Percentiles rank a stretch among this genome's conserved stretches.
Conservation (phyloP, 2,888 invertebrate genomes). For the Heteropelma amictum region DNA sequence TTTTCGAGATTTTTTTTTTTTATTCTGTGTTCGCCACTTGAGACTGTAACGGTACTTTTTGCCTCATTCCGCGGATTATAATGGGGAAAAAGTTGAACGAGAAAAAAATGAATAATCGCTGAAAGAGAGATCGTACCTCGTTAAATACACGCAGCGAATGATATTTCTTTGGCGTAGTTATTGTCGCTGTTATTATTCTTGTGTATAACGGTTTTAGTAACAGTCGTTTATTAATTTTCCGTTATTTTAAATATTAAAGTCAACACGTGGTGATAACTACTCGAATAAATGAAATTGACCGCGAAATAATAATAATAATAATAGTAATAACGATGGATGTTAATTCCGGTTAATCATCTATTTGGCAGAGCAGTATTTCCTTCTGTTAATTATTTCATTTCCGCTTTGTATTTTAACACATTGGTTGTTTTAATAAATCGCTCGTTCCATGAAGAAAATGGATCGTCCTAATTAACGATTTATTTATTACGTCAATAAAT, state of each 20-base stretch:
- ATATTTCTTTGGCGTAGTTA: background rate
- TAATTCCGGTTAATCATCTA: background rate
- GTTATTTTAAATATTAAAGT: too few relatives aligned
- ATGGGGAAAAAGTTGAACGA: background rate
- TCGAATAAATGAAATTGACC: background rate
- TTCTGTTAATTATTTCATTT: too few relatives aligned
- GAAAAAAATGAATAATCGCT: background rate
- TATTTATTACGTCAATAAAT: too few relatives aligned
- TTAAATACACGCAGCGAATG: background rate
- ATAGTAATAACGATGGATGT: background rate
- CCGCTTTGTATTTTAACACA: too few relatives aligned
- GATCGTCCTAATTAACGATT: too few relatives aligned
- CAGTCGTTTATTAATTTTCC: too few relatives aligned
- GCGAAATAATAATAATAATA: background rate
- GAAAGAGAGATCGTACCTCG: background rate
- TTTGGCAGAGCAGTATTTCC: too few relatives aligned
- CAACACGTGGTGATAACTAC: too few relatives aligned
- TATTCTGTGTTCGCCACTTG: too few relatives aligned
- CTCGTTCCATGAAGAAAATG: too few relatives aligned
- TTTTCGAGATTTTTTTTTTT: constrained; percentile 17
- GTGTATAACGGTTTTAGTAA: background rate
- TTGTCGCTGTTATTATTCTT: background rate
- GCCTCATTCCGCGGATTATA: background rate
- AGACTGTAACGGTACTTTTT: background rate
- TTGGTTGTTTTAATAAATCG: too few relatives aligned